Percentiles rank a stretch among this genome's conserved stretches.
Conservation (phyloP, 2,113 vertebrate genomes). For the Cephalopholis sonnerati region DNA sequence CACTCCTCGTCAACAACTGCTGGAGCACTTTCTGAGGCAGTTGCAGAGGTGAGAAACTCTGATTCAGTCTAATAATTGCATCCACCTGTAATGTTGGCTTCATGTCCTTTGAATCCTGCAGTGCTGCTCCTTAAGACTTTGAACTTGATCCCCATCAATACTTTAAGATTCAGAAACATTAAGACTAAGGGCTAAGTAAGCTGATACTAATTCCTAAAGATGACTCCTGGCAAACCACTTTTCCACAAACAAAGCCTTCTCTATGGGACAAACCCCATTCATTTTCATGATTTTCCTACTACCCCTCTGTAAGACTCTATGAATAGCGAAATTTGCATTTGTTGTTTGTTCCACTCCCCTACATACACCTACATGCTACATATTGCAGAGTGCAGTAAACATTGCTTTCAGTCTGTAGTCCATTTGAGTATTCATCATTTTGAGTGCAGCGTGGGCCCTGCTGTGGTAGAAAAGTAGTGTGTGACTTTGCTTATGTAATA, state of each 20-base stretch:
- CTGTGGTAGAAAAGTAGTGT: neutral
- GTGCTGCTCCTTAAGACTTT: neutral
- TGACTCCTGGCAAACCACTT: neutral
- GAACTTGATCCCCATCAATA: neutral
- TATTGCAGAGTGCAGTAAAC: neutral
- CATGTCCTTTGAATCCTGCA: neutral
- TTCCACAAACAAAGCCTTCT: neutral
- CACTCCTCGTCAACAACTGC: slow-evolving; percentile 94
- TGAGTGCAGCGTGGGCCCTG: neutral
- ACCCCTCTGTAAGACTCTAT: neutral
- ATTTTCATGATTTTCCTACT: neutral
- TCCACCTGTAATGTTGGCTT: neutral
- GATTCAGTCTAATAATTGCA: neutral
- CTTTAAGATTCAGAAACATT: neutral
- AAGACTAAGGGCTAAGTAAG: no score
- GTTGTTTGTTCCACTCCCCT: neutral
- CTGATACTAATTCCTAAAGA: neutral
- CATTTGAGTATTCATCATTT: neutral
- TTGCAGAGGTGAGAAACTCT: slow-evolving; percentile 90
- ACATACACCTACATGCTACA: neutral
- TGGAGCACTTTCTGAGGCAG: slow-evolving; percentile 96
- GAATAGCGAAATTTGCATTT: slow-evolving; percentile 14
- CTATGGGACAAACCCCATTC: neutral
- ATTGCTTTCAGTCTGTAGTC: neutral
- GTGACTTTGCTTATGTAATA: neutral